Percentiles rank a stretch among this genome's conserved stretches.
Conservation (phyloP, 2,113 vertebrate species). For the Ciconia maguari region DNA sequence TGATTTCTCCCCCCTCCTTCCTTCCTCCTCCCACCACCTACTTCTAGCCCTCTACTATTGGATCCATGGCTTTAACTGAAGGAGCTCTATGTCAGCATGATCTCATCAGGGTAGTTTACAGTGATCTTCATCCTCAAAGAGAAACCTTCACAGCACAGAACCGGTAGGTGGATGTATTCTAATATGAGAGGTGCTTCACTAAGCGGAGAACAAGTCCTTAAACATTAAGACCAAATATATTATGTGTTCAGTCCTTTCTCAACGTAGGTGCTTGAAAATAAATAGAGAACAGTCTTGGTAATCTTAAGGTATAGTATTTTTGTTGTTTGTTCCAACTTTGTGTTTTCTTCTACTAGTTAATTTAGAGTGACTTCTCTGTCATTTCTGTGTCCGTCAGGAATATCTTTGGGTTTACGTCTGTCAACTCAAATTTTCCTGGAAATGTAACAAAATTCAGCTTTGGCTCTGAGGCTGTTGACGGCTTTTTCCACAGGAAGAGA, state of each 20-base stretch:
- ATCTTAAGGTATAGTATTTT: neutral
- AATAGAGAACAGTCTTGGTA: neutral
- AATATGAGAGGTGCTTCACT: neutral
- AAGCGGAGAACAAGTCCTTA: neutral
- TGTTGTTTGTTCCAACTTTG: neutral
- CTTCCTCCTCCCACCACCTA: neutral
- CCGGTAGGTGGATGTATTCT: slow-evolving; percentile 75
- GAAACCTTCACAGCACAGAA: slow-evolving; percentile 99
- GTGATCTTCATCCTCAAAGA: slow-evolving; percentile 94
- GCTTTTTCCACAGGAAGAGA: neutral
- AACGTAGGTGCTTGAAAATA: neutral
- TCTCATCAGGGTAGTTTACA: slow-evolving; percentile 95
- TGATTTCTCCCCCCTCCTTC: neutral
- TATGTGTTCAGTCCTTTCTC: neutral
- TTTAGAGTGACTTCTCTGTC: neutral
- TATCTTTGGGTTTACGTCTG: neutral
- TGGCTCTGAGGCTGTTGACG: neutral
- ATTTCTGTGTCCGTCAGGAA: neutral
- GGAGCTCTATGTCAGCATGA: slow-evolving; percentile 95
- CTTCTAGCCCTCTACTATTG: slow-evolving; percentile 89
- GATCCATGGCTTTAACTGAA: slow-evolving; percentile 96
- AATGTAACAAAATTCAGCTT: neutral
- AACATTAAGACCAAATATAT: neutral
- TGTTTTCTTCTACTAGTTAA: neutral
- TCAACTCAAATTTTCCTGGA: neutral